phyloP scores from a whole-genome alignment of 2,888 invertebrate genomes.

The Achlya flavicornis region DNA sequence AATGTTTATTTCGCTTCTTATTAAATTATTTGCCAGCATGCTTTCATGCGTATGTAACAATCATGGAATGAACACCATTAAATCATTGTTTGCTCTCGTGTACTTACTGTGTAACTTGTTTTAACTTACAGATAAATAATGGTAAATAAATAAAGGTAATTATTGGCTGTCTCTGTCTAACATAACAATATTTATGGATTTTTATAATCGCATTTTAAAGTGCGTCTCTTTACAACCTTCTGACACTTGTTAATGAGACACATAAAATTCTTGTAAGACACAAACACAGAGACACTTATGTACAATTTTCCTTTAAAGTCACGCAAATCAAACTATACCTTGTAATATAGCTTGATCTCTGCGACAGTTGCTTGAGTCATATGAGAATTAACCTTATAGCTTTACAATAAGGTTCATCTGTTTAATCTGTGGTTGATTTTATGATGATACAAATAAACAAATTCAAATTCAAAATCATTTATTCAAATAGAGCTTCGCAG shows the following conservation, averaged over 20 bases:
- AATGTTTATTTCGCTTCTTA: slow-evolving; percentile 46
- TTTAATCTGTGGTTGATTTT: too few species aligned
- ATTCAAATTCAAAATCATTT: too few species aligned
- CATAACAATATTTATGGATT: background rate
- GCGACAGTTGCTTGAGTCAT: too few species aligned
- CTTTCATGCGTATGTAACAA: slow-evolving; percentile 31
- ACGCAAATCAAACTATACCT: too few species aligned
- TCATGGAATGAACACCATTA: slow-evolving; percentile 22
- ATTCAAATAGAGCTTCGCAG: too few species aligned
- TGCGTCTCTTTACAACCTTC: background rate
- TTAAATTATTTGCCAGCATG: slow-evolving; percentile 63
- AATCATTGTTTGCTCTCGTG: slow-evolving; percentile 9
- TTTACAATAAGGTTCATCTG: too few species aligned
- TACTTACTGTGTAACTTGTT: background rate
- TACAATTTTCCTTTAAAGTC: too few species aligned
- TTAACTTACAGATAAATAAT: slow-evolving; percentile 9
- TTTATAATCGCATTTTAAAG: background rate
- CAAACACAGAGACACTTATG: background rate
- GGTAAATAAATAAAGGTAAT: slow-evolving; percentile 13
- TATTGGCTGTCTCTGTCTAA: background rate
- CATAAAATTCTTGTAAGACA: background rate
- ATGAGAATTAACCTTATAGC: too few species aligned
- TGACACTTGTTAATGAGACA: background rate
- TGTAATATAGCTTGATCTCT: too few species aligned
- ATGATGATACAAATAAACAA: too few species aligned